Conservation (phyloP, 2,113 vertebrate genomes). For the Campylomormyrus tamandua region DNA sequence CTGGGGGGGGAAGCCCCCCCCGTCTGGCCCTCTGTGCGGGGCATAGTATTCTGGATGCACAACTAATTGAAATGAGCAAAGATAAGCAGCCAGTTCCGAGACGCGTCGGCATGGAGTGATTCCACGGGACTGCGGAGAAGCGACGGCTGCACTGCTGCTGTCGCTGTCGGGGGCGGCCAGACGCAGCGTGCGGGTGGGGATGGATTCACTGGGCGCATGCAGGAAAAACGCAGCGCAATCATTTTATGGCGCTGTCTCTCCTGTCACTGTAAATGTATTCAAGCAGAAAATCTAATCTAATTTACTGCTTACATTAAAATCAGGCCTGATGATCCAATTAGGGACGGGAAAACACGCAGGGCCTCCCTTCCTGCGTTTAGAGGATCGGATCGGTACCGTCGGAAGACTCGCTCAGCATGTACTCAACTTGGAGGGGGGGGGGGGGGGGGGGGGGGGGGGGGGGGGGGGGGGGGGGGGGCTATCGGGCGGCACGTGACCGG, state of each 20-base stretch:
- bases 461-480: neutral
- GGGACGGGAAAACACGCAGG: neutral
- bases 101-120: neutral
- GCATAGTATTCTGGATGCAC: neutral
- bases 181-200: neutral
- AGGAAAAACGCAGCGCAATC: neutral
- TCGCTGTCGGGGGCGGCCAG: neutral
- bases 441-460: neutral
- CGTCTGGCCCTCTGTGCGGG: neutral
- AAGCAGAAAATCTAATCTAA: conserved; percentile 7
- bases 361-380: neutral
- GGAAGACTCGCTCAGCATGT: neutral
- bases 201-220: neutral
- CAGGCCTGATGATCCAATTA: conserved; percentile 8
- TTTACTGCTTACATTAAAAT: conserved; percentile 9
- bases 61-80: neutral
- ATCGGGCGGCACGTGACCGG: neutral
- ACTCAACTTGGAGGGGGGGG: neutral
- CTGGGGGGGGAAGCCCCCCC: neutral
- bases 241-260: neutral
- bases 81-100: neutral
- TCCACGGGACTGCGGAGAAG: neutral
- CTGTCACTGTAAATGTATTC: neutral
- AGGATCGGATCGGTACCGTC: neutral
- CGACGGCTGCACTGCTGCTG: neutral